Evolutionary conservation across 2,113 vertebrate genomes (phyloP), one percentile per base, ranked within the genome.

Genomic region (Rhegmatorhina hoffmannsi): DNA sequence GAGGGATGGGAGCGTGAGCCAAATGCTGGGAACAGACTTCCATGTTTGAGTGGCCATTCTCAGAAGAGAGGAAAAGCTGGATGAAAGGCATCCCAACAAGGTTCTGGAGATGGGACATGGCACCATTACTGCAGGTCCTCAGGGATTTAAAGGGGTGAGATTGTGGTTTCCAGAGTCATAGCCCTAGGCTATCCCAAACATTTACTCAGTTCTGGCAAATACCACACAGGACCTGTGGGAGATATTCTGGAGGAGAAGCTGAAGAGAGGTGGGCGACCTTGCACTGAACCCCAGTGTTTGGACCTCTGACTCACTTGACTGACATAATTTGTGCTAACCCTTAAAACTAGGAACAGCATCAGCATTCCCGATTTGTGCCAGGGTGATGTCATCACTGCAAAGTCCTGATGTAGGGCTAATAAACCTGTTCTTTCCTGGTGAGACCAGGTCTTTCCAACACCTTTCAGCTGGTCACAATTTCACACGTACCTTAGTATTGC

Each of bases 221-320:
- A 69, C 43, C 24, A 56, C 60, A 24, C 11, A 59, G 60, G n/a
- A 89, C 24, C 34, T 17, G 21, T 16, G 7, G 47, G 33, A 89
- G 38, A 28, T 50, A 38, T 14, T 83, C 56, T 70, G 76, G 60
- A 72, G 33, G 26, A 81, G 68, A 67, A 67, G 44, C 26, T 81
- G 68, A 77, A 68, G 76, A 43, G 17, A 56, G 52, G 60, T 60
- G 17, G 8, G 13, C 90, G 90, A 93, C 73, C 73, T 96, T 93
- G 76, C 29, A 44, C 55, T 9, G 6, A 62, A 70, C 38, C 67
- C 40, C n/a, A 34, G 20, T 26, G 29, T 74, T 59, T 58, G 50
- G 76, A 68, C 11, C 31, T 88, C 86, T 93, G 88, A 92, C 82
- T 93, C 83, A 60, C 56, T 84, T 69, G 80, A 79, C 83, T 75